Conservation (phyloP, 2,797 vertebrate species). For the Spondyliosoma cantharus region DNA sequence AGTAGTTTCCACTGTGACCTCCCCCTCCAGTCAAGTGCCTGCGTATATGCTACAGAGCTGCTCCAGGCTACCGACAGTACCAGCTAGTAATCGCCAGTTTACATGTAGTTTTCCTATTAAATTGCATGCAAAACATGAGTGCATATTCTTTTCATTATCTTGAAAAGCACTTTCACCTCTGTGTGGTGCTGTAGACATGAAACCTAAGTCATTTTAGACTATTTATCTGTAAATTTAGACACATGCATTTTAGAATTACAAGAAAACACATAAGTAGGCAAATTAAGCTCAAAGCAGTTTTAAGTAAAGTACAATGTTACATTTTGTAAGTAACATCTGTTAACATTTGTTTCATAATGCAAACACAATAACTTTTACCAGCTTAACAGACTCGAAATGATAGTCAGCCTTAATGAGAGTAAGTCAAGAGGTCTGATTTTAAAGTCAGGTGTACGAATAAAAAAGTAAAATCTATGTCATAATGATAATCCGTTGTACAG, state of each 20-base stretch:
- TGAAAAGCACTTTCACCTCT: neutral
- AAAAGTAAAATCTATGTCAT: neutral
- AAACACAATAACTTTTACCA: neutral
- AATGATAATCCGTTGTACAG: neutral
- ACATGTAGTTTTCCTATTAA: neutral
- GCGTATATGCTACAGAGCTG: neutral
- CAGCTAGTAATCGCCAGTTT: neutral
- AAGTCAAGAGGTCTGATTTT: neutral
- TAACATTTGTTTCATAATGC: neutral
- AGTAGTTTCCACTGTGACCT: conserved; percentile 46
- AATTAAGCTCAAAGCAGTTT: neutral
- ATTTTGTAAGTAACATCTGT: neutral
- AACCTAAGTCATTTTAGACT: neutral
- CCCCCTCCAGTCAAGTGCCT: conserved; percentile 1
- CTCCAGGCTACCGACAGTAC: neutral
- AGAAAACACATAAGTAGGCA: neutral
- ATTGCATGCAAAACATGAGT: neutral
- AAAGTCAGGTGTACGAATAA: neutral
- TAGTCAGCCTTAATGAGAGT: neutral
- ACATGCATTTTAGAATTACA: neutral
- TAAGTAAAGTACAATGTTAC: neutral
- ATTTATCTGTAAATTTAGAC: too few species aligned
- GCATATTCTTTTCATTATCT: neutral
- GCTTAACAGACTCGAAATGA: neutral
- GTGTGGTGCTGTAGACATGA: neutral